Base-by-base conservation (phyloP, 2,113 vertebrate genomes). In the Galemys pyrenaicus region DNA sequence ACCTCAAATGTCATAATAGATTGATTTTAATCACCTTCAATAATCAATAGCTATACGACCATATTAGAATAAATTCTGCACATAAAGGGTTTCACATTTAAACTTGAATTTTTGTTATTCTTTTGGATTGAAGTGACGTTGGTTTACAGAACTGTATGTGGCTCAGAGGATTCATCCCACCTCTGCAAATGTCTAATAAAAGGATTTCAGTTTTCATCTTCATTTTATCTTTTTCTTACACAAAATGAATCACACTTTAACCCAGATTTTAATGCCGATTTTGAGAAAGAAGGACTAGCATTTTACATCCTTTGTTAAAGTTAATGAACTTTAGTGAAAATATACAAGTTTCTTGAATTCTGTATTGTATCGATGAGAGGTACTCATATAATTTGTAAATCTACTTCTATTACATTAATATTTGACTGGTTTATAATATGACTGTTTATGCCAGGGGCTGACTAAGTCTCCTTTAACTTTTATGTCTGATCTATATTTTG, bases 401-500 rank as follows among this genome's bases (percentile, higher is more conserved):
- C 41, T 80, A 41, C 32, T 79, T 88, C 87, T 71, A 83, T 54
- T 82, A 28, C 11, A 87, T 89, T 93, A 62, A 79, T 74, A 85
- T 92, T 68, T 73, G 22, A 89, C 9, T 41, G 39, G 39, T 1
- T 90, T 65, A 46, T 80, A 75, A 94, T 92, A 32, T 81, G 54
- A 77, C 90, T 92, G 32, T 80, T 89, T 84, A 85, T 88, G 15
- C 51, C 77, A 90, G 15, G 24, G 32, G 39, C n/a, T 73, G 1
- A 1, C 16, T 73, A 71, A 74, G 3, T 67, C 28, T 83, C 46
- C 94, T 79, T 3, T 64, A 80, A 94, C 8, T 71, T 95, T 89
- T 64, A 85, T 91, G 17, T 75, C 56, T 73, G 46, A 89, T 91
- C 60, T 89, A 51, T 83, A 89, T 82, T 93, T 89, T 94, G 30